These are phyloP conservation scores for Drosophila quasianomalipes DNA, from an alignment of 2,888 invertebrate genomes.

Conservation along the genomic window DNA sequence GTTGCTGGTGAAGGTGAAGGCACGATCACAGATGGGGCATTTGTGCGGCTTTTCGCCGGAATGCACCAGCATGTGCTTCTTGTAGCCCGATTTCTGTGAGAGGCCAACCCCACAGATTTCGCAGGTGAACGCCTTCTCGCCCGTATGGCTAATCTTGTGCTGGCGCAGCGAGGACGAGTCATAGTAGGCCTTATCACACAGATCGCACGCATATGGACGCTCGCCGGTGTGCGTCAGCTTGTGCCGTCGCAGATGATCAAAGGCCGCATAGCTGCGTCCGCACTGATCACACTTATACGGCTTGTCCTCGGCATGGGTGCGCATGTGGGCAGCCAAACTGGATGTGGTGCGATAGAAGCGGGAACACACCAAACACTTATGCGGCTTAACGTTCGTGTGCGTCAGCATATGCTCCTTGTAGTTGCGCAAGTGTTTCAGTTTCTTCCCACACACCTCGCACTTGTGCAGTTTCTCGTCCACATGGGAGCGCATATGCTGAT, in stretches of 20 bases:
- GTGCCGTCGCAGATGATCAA: slow-evolving; percentile 65
- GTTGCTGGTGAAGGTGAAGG: slow-evolving; percentile 85
- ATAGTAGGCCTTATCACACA: slow-evolving; percentile 84
- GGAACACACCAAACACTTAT: slow-evolving; percentile 59
- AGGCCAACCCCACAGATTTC: slow-evolving; percentile 85
- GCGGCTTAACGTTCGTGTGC: slow-evolving; percentile 77
- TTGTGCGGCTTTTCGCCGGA: slow-evolving; percentile 84
- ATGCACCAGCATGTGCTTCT: slow-evolving; percentile 85
- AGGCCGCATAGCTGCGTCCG: slow-evolving; percentile 64
- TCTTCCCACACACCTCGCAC: slow-evolving; percentile 84
- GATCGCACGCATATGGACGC: slow-evolving; percentile 67
- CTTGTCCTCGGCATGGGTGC: slow-evolving; percentile 78
- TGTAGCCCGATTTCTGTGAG: slow-evolving; percentile 85
- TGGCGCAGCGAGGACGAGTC: slow-evolving; percentile 84
- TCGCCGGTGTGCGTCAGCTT: slow-evolving; percentile 71
- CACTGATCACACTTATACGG: slow-evolving; percentile 82
- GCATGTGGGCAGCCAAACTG: slow-evolving; percentile 68
- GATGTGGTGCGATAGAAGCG: slow-evolving; percentile 71
- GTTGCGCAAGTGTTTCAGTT: slow-evolving; percentile 84
- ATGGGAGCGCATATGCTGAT: slow-evolving; percentile 84
- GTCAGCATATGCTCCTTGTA: slow-evolving; percentile 85
- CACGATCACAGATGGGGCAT: slow-evolving; percentile 82
- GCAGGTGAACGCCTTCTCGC: slow-evolving; percentile 84
- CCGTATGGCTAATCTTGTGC: slow-evolving; percentile 84
- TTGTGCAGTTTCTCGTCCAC: slow-evolving; percentile 83